Evolutionary conservation across 2,797 vertebrate species (phyloP), one percentile per base, ranked within the genome.

Genomic region (Zalophus californianus): DNA sequence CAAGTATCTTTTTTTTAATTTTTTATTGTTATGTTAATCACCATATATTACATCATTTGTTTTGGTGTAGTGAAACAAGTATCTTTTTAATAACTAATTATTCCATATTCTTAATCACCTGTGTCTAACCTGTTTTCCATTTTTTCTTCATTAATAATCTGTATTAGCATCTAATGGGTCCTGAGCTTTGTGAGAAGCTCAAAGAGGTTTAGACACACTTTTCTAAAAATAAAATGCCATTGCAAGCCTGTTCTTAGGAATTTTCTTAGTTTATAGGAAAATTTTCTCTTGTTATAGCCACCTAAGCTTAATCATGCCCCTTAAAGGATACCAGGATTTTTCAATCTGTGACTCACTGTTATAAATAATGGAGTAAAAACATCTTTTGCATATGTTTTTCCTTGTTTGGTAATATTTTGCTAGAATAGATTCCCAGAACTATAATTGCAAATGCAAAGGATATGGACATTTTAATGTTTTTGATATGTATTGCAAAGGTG

Each of bases 71-170:
- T n/a, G n/a, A 77, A 83, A 75, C 20, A 79, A 86, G 13, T 70
- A 77, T 64, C 80, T 93, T 87, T 75, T 60, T 72, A 86, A 85
- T 85, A 91, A 58, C 25, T 38, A 87, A 70, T 77, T 87, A 32
- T 90, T 79, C 56, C 35, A n/a, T 35, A 75, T 73, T 73, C 32
- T 68, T 96, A 70, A 77, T 89, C 27, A 87, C 32, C 68, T 87
- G 29, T 93, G 87, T 96, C 62, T 87, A 90, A 94, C 78, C 50
- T 70, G 8, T 94, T 90, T 52, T 91, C n/a, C n/a, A 82, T 80
- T 38, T 48, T 87, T 14, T 86, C 54, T 87, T 90, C 44, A 86
- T 73, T 64, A 92, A 77, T 70, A 96, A 21, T 90, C 75, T 82
- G 91, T 91, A 78, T 86, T 96, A 90, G 48, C 54, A 56, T 66